These are phyloP conservation scores for Centropristis striata DNA, from an alignment of 2,113 vertebrate genomes.

Conservation along the genomic window DNA sequence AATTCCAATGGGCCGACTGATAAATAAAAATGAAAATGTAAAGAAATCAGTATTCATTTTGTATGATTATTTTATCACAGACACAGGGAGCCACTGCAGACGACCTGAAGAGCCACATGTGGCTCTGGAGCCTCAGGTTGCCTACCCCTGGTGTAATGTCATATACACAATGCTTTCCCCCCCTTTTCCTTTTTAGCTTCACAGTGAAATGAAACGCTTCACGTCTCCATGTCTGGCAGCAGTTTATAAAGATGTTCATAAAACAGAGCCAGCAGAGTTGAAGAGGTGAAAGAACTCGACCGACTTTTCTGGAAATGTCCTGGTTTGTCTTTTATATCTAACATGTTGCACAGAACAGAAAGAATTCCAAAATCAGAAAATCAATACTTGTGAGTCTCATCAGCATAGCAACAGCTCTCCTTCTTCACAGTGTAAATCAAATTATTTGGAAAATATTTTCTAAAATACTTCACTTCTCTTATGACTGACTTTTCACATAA, in stretches of 20 bases:
- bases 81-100: no score
- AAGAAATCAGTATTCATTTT: no score
- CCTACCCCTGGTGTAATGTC: no score
- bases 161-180: background rate
- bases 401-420: background rate
- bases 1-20: no score
- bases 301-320: constrained; percentile 3
- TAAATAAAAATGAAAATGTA: no score
- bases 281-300: constrained; percentile 48
- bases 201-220: background rate
- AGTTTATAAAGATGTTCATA: no score
- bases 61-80: no score
- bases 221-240: constrained; percentile 5
- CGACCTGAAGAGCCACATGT: no score
- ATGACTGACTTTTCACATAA: background rate
- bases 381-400: constrained; percentile 46
- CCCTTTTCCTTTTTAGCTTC: background rate
- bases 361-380: constrained; percentile 51
- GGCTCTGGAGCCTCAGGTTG: no score
- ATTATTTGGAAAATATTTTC: background rate
- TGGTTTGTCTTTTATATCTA: constrained; percentile 35
- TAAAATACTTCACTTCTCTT: background rate
- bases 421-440: background rate
- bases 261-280: constrained; percentile 4
- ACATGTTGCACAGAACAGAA: constrained; percentile 21